Evolutionary conservation across 2,888 invertebrate species (phyloP).

Genomic region (Dione juno): DNA sequence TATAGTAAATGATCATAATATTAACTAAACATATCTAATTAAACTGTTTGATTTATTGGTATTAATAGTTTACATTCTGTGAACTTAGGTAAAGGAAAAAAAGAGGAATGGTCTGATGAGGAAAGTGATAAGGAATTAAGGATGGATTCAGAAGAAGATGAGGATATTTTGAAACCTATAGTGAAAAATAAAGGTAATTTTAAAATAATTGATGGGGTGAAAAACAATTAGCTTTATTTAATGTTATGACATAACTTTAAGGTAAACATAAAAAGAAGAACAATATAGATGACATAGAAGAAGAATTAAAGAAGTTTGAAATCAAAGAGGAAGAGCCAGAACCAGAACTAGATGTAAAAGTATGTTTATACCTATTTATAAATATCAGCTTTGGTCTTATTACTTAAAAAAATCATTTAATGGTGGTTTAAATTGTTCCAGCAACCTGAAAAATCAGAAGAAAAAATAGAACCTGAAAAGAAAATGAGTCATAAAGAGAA

Average conservation of each 20-base stretch:
- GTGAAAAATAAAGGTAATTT: conserved; percentile 70
- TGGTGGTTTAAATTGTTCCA: conserved; percentile 47
- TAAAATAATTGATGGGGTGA: too few relatives aligned
- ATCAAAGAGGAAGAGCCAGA: conserved; percentile 66
- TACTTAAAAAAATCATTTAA: neutral
- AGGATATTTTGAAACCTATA: conserved; percentile 67
- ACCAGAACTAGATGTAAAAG: conserved; percentile 61
- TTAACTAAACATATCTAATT: neutral
- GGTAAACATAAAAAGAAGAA: conserved; percentile 74
- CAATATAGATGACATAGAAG: conserved; percentile 75
- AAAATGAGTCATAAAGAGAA: conserved; percentile 95
- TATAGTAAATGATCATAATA: neutral
- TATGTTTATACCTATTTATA: conserved; percentile 39
- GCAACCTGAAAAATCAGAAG: conserved; percentile 54
- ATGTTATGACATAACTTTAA: conserved; percentile 46
- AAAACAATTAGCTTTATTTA: neutral
- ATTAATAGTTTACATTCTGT: too few relatives aligned
- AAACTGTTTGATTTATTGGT: neutral
- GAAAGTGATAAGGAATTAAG: conserved; percentile 76
- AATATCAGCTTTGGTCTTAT: neutral
- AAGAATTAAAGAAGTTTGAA: conserved; percentile 76
- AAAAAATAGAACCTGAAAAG: conserved; percentile 83
- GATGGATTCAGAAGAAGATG: conserved; percentile 64
- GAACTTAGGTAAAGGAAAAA: conserved; percentile 80
- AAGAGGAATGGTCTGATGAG: conserved; percentile 82